These are phyloP conservation scores for Loris lydekkerianus DNA, from an alignment of 2,797 vertebrate species.

Conservation along the genomic window DNA sequence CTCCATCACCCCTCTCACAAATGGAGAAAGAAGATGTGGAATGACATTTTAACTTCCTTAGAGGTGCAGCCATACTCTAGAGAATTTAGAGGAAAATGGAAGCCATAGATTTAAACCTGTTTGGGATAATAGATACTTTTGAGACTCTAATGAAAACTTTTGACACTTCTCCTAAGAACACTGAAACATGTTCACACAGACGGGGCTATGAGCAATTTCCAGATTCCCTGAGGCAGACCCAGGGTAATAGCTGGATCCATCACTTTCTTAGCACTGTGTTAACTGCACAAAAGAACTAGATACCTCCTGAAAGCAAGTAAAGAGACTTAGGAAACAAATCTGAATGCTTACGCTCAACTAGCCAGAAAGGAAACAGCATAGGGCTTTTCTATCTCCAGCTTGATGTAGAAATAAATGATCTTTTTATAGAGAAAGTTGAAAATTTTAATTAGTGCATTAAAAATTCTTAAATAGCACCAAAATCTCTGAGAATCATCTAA, in stretches of 20 bases:
- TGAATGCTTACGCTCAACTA: background rate
- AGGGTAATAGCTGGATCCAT: background rate
- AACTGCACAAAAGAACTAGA: background rate
- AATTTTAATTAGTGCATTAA: background rate
- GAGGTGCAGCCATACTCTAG: background rate
- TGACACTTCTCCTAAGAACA: background rate
- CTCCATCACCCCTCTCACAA: background rate
- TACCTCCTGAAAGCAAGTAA: background rate
- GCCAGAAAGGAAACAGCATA: background rate
- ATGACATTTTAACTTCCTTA: background rate
- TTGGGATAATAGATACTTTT: background rate
- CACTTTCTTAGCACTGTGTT: background rate
- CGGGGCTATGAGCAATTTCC: background rate
- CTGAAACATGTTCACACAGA: background rate
- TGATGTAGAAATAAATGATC: background rate
- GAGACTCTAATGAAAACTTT: background rate
- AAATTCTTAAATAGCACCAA: conserved; percentile 37
- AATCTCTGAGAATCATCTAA: conserved; percentile 15
- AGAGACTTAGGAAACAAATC: background rate
- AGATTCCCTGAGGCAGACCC: background rate
- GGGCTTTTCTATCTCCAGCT: background rate
- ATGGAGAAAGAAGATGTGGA: background rate
- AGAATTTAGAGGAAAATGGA: background rate
- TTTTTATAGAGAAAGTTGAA: background rate
- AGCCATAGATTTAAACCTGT: background rate